Conservation (phyloP, 2,113 vertebrate genomes). For the Leptobrachium ailaonicum region DNA sequence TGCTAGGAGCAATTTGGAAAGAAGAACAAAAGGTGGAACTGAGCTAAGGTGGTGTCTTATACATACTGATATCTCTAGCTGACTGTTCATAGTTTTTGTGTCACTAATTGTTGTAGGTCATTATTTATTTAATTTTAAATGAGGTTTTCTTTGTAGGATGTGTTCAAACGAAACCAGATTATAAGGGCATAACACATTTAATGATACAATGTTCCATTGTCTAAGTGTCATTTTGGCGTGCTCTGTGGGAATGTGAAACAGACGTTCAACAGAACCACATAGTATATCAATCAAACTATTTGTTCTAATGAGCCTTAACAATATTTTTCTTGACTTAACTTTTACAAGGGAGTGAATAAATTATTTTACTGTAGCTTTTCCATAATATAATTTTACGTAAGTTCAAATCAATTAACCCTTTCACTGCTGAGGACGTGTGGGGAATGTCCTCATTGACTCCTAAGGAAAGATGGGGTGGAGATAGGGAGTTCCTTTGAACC, state of each 20-base stretch:
- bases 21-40: slow-evolving; percentile 20
- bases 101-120: slow-evolving; percentile 7
- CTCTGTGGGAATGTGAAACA: slow-evolving; percentile 3
- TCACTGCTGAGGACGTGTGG: no score
- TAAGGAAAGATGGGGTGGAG: no score
- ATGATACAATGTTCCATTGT: slow-evolving; percentile 6
- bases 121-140: slow-evolving; percentile 35
- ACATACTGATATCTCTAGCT: slow-evolving; percentile 15
- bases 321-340: background rate
- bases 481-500: no score
- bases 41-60: slow-evolving; percentile 29
- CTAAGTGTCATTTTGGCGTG: slow-evolving; percentile 17
- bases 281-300: background rate
- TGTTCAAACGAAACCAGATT: slow-evolving; percentile 11
- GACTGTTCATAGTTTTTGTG: background rate
- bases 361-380: no score
- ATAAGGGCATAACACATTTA: slow-evolving; percentile 18
- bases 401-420: no score
- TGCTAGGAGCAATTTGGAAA: slow-evolving; percentile 36
- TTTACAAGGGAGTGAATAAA: no score
- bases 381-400: no score
- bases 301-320: background rate
- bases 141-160: slow-evolving; percentile 24
- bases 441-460: no score
- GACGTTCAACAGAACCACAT: background rate